Conservation (phyloP, 2,888 invertebrate genomes). For the Byasa hedistus region DNA sequence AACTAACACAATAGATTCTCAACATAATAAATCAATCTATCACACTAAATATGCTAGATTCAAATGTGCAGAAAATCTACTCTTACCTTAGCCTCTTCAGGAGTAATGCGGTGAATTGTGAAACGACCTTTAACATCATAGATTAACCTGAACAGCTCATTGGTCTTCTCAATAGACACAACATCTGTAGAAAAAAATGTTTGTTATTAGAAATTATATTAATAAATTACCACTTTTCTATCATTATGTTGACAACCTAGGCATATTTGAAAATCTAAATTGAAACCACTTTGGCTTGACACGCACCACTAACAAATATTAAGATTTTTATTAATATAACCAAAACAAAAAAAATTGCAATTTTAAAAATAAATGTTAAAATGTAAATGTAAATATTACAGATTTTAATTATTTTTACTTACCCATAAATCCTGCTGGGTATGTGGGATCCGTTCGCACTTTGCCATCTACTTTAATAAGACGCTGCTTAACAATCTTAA, state of each 20-base stretch:
- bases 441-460: constrained; percentile 98
- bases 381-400: not conserved
- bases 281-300: too few species aligned
- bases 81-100: constrained; percentile 96
- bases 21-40: too few species aligned
- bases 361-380: too few species aligned
- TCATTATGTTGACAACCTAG: too few species aligned
- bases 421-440: constrained; percentile 99
- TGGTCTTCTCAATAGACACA: constrained; percentile 98
- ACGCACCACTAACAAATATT: too few species aligned
- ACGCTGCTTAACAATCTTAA: constrained; percentile 98
- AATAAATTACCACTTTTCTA: too few species aligned
- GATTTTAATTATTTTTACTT: constrained; percentile 59
- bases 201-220: not conserved
- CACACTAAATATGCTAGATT: too few species aligned
- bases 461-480: constrained; percentile 99
- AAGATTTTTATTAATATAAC: too few species aligned
- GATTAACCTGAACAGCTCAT: constrained; percentile 97
- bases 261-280: too few species aligned
- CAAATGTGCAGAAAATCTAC: not conserved
- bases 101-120: constrained; percentile 97
- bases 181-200: constrained; percentile 88
- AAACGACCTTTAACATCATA: constrained; percentile 99
- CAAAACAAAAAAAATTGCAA: too few species aligned
- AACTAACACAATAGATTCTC: too few species aligned